These are phyloP conservation scores for Tychaedon coryphoeus DNA, from an alignment of 2,113 vertebrate species.

Conservation along the genomic window DNA sequence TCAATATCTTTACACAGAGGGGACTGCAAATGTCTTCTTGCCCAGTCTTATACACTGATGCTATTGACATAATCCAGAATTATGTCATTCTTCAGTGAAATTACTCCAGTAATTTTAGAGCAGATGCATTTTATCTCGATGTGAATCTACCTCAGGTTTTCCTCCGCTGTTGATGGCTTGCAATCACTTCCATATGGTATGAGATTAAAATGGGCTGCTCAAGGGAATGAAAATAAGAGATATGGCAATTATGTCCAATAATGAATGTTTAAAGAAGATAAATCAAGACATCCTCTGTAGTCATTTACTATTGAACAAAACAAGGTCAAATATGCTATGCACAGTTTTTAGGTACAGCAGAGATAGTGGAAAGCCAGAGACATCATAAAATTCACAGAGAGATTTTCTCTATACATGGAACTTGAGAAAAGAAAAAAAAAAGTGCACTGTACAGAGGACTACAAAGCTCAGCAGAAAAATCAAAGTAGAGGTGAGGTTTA, in stretches of 20 bases:
- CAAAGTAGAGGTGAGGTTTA: not conserved
- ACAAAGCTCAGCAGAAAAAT: not conserved
- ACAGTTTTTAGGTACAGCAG: not conserved
- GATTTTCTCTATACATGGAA: not conserved
- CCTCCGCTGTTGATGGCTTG: not conserved
- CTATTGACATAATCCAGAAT: not conserved
- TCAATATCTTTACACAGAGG: not conserved
- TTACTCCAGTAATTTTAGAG: not conserved
- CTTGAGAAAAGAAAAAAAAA: not conserved
- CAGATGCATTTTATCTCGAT: not conserved
- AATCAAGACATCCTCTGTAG: constrained; percentile 10
- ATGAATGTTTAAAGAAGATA: constrained; percentile 40
- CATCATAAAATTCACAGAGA: not conserved
- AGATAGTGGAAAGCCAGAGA: not conserved
- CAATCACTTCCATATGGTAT: constrained; percentile 47
- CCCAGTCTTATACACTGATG: not conserved
- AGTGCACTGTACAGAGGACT: not conserved
- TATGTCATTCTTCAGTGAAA: constrained; percentile 14
- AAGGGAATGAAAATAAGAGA: constrained; percentile 34
- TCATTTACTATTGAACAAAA: not conserved
- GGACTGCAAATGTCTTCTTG: not conserved
- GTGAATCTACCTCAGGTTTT: constrained; percentile 33
- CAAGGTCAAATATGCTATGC: not conserved
- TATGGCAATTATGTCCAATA: constrained; percentile 41
- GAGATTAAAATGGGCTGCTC: constrained; percentile 33